Evolutionary conservation across 37 sponge, comb jelly and placozoan species (phyloP).

Genomic region (Oscarella lobularis): DNA sequence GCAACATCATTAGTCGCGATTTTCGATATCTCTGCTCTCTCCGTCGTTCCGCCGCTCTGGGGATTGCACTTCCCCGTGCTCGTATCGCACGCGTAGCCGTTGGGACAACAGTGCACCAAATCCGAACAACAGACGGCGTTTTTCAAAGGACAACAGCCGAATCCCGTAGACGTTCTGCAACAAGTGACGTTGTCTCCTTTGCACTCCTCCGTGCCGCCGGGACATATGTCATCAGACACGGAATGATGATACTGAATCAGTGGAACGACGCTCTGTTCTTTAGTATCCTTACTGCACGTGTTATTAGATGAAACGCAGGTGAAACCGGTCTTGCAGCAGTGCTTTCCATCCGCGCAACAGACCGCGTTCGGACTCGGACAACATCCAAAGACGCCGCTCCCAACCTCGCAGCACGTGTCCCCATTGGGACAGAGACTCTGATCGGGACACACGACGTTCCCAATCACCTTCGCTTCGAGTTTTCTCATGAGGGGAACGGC

Average conservation of each 20-base stretch:
- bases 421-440: slow-evolving; percentile 45
- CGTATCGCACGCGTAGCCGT: slow-evolving; percentile 26
- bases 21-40: too few relatives aligned
- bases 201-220: slow-evolving; percentile 32
- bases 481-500: not conserved
- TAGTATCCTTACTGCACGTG: too few relatives aligned
- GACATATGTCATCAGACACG: slow-evolving; percentile 15
- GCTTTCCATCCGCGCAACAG: slow-evolving; percentile 40
- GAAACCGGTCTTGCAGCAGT: slow-evolving; percentile 41
- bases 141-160: slow-evolving; percentile 32
- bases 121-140: slow-evolving; percentile 31
- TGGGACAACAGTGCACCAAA: slow-evolving; percentile 38
- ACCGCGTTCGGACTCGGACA: slow-evolving; percentile 44
- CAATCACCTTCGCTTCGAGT: too few relatives aligned
- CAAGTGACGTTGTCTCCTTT: slow-evolving; percentile 31
- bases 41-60: too few relatives aligned
- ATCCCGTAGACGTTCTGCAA: slow-evolving; percentile 14
- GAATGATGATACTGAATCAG: too few relatives aligned
- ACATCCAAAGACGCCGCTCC: slow-evolving; percentile 32
- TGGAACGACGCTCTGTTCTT: too few relatives aligned
- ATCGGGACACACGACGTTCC: not conserved
- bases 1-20: slow-evolving; percentile 39
- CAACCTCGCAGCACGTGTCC: slow-evolving; percentile 37
- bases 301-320: slow-evolving; percentile 22
- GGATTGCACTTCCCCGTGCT: slow-evolving; percentile 30